Percentiles rank a stretch among this genome's conserved stretches.
Conservation (phyloP, 2,888 invertebrate species). For the Lutraria lutraria region DNA sequence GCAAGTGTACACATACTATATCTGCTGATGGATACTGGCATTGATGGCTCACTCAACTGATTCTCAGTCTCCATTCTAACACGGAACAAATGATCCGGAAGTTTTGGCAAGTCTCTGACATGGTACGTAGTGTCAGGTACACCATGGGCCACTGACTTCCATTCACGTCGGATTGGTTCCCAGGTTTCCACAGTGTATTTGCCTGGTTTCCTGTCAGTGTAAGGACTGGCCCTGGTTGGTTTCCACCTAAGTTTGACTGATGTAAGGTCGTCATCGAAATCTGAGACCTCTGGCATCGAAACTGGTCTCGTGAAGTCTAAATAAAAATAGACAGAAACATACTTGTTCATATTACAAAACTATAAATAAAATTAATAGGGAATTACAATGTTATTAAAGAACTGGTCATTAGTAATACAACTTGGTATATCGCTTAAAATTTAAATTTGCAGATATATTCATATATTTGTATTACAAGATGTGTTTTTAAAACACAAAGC, state of each 20-base stretch:
- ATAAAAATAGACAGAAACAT: neutral
- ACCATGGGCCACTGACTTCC: slow-evolving; percentile 79
- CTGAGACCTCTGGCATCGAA: slow-evolving; percentile 81
- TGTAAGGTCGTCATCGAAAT: slow-evolving; percentile 77
- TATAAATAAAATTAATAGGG: neutral
- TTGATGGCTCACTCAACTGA: slow-evolving; percentile 98
- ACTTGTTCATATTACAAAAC: neutral
- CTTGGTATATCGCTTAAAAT: too few species aligned
- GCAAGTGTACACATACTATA: slow-evolving; percentile 54
- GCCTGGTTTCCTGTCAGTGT: slow-evolving; percentile 71
- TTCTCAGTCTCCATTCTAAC: slow-evolving; percentile 98
- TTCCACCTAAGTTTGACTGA: slow-evolving; percentile 79
- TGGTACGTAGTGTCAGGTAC: slow-evolving; percentile 81
- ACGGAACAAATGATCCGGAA: slow-evolving; percentile 97
- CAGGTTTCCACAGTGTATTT: slow-evolving; percentile 80
- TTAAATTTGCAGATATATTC: too few species aligned
- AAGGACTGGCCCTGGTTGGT: slow-evolving; percentile 65
- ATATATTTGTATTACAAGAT: too few species aligned
- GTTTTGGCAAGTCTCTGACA: slow-evolving; percentile 91
- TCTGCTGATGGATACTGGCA: slow-evolving; percentile 89
- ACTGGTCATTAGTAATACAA: too few species aligned
- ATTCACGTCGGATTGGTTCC: slow-evolving; percentile 77
- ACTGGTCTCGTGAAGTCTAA: slow-evolving; percentile 77
- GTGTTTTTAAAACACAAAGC: too few species aligned
- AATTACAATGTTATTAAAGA: too few species aligned